phyloP scores from a whole-genome alignment of 2,113 vertebrate species.

The Ailurus styani region DNA sequence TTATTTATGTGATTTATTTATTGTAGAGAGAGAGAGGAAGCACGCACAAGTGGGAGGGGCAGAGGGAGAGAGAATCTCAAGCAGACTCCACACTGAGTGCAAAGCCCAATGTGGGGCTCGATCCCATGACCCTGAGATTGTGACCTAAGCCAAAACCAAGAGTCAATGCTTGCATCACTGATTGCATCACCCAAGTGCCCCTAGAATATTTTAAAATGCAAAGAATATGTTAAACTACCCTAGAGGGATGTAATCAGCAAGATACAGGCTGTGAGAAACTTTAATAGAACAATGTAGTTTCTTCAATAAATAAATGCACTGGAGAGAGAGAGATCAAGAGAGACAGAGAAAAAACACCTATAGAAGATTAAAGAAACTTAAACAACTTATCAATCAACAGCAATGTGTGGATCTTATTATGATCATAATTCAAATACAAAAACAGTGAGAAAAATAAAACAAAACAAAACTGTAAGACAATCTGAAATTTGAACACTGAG shows the following conservation, averaged over 20 bases:
- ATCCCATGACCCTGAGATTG: neutral
- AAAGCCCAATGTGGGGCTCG: rapidly evolving
- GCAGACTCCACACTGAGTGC: neutral
- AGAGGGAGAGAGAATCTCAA: neutral
- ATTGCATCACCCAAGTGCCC: neutral
- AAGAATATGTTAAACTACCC: neutral
- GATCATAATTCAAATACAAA: conserved; percentile 6
- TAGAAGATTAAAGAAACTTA: neutral
- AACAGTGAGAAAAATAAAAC: neutral
- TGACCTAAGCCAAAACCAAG: neutral
- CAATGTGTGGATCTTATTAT: neutral
- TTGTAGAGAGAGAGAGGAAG: neutral
- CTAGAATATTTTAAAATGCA: neutral
- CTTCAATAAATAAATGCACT: conserved; percentile 11
- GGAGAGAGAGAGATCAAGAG: neutral
- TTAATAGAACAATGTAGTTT: neutral
- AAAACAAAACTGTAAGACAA: neutral
- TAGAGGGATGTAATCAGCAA: neutral
- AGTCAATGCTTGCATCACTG: neutral
- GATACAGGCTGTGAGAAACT: neutral
- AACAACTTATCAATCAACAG: neutral
- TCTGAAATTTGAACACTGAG: conserved; percentile 3
- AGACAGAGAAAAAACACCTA: neutral
- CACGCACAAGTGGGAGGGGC: neutral
- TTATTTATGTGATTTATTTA: neutral